phyloP scores from a whole-genome alignment of 2,888 invertebrate genomes.

The Lymantria dispar region DNA sequence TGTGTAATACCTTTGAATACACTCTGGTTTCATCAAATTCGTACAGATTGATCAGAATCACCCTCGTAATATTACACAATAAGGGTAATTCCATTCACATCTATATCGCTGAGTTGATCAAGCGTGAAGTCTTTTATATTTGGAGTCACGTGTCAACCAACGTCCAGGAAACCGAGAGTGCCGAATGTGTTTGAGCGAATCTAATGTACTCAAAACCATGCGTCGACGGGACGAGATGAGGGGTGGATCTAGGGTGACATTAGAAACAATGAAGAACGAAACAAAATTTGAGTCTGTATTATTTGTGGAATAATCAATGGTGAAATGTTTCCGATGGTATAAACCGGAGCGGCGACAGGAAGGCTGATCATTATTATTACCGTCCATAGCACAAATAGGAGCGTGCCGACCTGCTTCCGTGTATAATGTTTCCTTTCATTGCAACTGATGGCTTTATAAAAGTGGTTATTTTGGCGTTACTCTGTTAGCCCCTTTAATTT shows the following conservation, averaged over 20 bases:
- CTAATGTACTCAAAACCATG: slow-evolving; percentile 79
- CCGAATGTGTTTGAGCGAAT: slow-evolving; percentile 72
- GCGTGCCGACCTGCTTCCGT: slow-evolving; percentile 59
- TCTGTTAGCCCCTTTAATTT: slow-evolving; percentile 45
- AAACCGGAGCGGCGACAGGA: slow-evolving; percentile 60
- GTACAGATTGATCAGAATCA: slow-evolving; percentile 38
- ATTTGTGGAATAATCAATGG: slow-evolving; percentile 81
- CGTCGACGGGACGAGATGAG: slow-evolving; percentile 43
- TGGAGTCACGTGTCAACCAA: slow-evolving; percentile 72
- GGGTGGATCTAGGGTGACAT: slow-evolving; percentile 41
- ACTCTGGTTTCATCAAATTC: slow-evolving; percentile 32
- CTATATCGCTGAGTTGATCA: slow-evolving; percentile 66
- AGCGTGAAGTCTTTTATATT: slow-evolving; percentile 79
- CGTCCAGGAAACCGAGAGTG: slow-evolving; percentile 72
- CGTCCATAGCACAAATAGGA: slow-evolving; percentile 58
- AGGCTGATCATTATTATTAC: slow-evolving; percentile 75
- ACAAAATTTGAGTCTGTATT: slow-evolving; percentile 59
- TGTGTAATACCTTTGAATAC: slow-evolving; percentile 10
- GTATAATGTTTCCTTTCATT: slow-evolving; percentile 56
- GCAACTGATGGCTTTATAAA: slow-evolving; percentile 66
- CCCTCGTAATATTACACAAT: slow-evolving; percentile 69
- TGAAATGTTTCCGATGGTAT: slow-evolving; percentile 69
- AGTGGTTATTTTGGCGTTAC: slow-evolving; percentile 68
- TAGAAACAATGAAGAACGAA: slow-evolving; percentile 46
- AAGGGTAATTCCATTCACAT: slow-evolving; percentile 78